These are phyloP conservation scores for Bungarus multicinctus DNA, from an alignment of 2,113 vertebrate genomes.

Conservation along the genomic window DNA sequence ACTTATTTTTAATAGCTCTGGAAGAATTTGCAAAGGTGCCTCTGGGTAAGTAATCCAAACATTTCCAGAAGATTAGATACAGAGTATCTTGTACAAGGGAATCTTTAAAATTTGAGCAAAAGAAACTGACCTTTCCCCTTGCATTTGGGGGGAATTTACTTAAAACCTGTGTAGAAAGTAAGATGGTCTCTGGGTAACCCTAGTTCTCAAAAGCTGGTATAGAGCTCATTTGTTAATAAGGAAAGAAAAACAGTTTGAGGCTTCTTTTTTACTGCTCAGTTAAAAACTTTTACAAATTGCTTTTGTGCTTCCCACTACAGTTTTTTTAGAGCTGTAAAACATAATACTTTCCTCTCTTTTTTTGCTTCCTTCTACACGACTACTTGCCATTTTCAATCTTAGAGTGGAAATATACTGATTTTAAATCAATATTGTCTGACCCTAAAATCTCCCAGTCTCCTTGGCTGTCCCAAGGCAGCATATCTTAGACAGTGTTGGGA, in stretches of 20 bases:
- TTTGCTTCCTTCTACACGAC: neutral
- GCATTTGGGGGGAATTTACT: neutral
- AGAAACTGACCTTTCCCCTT: neutral
- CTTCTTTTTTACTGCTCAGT: neutral
- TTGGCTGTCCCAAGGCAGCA: neutral
- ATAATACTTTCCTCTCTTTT: neutral
- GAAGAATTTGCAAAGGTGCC: neutral
- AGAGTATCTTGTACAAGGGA: neutral
- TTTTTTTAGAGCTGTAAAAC: neutral
- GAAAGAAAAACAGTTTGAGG: neutral
- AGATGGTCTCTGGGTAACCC: neutral
- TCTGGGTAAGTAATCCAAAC: neutral
- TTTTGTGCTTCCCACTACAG: neutral
- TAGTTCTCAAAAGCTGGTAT: neutral
- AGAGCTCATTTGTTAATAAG: neutral
- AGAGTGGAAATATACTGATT: neutral
- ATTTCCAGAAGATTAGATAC: neutral
- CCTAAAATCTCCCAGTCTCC: neutral
- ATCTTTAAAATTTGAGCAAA: neutral
- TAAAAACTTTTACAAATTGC: neutral
- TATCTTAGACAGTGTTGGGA: neutral
- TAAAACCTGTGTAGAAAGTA: neutral
- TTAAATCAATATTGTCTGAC: neutral
- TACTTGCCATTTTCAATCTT: neutral
- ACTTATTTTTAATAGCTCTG: neutral